These are phyloP conservation scores for Agapornis roseicollis DNA, from an alignment of 2,113 vertebrate species.

Conservation along the genomic window DNA sequence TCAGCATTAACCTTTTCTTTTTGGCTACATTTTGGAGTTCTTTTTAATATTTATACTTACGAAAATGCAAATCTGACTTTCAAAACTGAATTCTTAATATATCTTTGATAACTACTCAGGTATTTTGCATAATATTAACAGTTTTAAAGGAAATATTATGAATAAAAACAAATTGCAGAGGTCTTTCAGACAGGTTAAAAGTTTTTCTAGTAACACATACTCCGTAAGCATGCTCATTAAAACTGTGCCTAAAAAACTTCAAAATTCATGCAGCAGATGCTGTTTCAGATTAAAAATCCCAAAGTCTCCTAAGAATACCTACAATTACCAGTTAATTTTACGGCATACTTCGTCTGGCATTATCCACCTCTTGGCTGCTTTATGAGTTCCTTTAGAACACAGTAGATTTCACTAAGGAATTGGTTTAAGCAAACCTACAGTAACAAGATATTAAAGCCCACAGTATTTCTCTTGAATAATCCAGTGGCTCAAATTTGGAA, in stretches of 20 bases:
- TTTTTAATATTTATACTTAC: background rate
- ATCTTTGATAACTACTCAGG: background rate
- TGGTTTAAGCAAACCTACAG: background rate
- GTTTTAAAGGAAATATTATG: background rate
- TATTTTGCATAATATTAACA: background rate
- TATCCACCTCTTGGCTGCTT: background rate
- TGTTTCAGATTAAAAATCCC: background rate
- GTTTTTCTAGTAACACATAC: background rate
- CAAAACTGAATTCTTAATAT: background rate
- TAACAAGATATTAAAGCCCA: background rate
- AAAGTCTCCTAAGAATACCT: background rate
- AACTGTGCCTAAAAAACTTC: background rate
- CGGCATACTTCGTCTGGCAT: background rate
- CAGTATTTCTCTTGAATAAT: background rate
- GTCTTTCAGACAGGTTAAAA: background rate
- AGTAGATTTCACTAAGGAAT: background rate
- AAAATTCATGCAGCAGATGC: background rate
- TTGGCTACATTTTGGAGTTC: background rate
- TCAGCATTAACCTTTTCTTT: background rate
- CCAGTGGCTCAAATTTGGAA: background rate
- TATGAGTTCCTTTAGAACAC: background rate
- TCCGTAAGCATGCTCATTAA: background rate
- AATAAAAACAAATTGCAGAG: background rate
- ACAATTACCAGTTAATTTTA: background rate
- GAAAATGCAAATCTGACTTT: background rate